phyloP scores from a whole-genome alignment of 1,140 invertebrate genomes.

The Drosophila setifemur region DNA sequence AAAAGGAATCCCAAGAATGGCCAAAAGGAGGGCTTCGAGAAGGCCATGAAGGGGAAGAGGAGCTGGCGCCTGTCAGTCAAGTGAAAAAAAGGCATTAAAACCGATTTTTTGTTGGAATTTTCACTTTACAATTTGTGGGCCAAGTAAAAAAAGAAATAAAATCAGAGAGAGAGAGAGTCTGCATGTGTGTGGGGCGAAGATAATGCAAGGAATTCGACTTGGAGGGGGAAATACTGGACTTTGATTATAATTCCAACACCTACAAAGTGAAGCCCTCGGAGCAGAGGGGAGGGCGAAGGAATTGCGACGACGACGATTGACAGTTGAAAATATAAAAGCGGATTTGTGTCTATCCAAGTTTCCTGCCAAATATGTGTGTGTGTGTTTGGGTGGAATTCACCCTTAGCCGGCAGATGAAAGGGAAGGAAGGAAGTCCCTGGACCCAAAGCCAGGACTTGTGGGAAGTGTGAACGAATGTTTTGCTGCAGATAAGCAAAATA shows the following conservation, averaged over 20 bases:
- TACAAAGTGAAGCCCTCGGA: constrained; percentile 30
- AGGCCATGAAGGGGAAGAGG: background rate
- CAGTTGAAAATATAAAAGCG: constrained; percentile 80
- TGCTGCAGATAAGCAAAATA: constrained; percentile 80
- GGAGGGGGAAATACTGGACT: constrained; percentile 28
- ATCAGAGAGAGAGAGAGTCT: constrained; percentile 25
- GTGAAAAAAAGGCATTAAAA: constrained; percentile 67
- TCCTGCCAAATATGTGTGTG: constrained; percentile 1
- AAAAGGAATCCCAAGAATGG: background rate
- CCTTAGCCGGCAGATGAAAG: constrained; percentile 32
- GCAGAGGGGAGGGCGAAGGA: background rate
- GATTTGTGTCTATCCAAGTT: constrained; percentile 67
- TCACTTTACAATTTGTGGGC: constrained; percentile 69
- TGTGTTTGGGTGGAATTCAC: constrained; percentile 24
- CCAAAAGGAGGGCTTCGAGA: background rate
- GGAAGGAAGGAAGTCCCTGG: constrained; percentile 7
- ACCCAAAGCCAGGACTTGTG: constrained; percentile 5
- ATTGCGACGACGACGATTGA: constrained; percentile 58
- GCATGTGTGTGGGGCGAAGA: constrained; percentile 21
- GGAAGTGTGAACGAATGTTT: constrained; percentile 78
- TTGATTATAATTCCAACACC: constrained; percentile 79
- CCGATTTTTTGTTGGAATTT: constrained; percentile 74
- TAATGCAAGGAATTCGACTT: constrained; percentile 38
- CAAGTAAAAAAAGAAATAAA: constrained; percentile 41
- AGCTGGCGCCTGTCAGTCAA: constrained; percentile 57